Evolutionary conservation across 2,888 invertebrate species (phyloP).

Genomic region (Gymnoscelis rufifasciata): DNA sequence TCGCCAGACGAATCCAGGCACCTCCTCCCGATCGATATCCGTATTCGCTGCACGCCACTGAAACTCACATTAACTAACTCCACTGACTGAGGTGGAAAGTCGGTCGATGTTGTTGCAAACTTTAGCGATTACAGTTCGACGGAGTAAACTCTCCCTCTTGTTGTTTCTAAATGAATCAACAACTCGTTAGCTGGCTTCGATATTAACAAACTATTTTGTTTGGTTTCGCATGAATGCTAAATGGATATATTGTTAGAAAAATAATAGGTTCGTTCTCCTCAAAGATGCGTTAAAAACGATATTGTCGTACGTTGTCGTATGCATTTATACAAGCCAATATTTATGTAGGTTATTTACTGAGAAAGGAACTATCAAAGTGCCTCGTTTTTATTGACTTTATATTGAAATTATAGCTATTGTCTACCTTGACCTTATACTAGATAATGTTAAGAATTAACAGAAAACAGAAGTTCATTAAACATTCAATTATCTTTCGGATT

Average conservation of each 20-base stretch:
- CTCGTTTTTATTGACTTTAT: background rate
- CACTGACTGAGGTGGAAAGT: constrained; percentile 65
- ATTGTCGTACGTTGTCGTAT: too few species aligned
- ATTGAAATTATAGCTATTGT: background rate
- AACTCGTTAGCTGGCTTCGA: constrained; percentile 37
- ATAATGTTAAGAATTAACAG: background rate
- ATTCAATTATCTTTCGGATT: constrained; percentile 25
- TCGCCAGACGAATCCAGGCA: constrained; percentile 72
- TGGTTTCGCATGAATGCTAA: constrained; percentile 6
- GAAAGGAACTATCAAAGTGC: constrained; percentile 14
- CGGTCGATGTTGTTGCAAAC: constrained; percentile 72
- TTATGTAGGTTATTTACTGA: too few species aligned
- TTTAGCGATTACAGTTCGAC: constrained; percentile 68
- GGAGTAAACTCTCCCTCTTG: constrained; percentile 52
- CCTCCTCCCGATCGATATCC: constrained; percentile 74
- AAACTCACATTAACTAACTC: constrained; percentile 72
- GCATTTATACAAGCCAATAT: too few species aligned
- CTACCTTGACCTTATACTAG: background rate
- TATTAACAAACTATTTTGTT: constrained; percentile 24
- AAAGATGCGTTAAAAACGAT: too few species aligned
- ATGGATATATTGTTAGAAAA: too few species aligned
- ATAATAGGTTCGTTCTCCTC: too few species aligned
- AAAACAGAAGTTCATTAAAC: constrained; percentile 17
- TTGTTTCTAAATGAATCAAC: constrained; percentile 60
- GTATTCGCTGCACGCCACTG: constrained; percentile 68